Percentiles rank a stretch among this genome's conserved stretches.
Evolutionary conservation across 2,888 invertebrate genomes (phyloP).

Genomic region (Bedellia somnulentella): DNA sequence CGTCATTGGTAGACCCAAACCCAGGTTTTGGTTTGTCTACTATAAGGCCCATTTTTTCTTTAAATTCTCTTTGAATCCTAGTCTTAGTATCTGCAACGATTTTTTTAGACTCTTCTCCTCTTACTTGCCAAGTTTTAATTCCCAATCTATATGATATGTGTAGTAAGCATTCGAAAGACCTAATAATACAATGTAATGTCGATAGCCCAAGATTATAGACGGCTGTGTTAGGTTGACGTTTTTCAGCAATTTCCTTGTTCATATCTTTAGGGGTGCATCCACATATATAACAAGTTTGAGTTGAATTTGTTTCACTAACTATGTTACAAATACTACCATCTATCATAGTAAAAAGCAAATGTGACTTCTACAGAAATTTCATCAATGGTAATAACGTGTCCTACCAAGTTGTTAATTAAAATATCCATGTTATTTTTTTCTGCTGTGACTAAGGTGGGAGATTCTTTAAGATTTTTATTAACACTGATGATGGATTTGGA

Average conservation of each 20-base stretch:
- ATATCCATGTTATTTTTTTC: neutral
- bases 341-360: neutral
- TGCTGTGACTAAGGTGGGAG: neutral
- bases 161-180: slow-evolving; percentile 9
- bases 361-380: neutral
- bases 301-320: too few species aligned
- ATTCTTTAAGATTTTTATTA: neutral
- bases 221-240: too few species aligned
- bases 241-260: too few species aligned
- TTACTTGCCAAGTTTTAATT: neutral
- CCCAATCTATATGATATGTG: slow-evolving; percentile 14
- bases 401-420: too few species aligned
- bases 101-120: neutral
- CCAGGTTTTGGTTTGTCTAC: neutral
- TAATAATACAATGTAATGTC: neutral
- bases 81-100: slow-evolving; percentile 5
- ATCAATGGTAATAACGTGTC: neutral
- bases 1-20: neutral
- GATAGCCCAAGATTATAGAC: neutral
- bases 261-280: too few species aligned
- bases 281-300: too few species aligned
- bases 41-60: neutral
- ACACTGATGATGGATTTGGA: neutral
- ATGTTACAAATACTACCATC: neutral
- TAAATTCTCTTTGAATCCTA: slow-evolving; percentile 1